Evolutionary conservation across 2,888 invertebrate genomes (phyloP), one percentile per base, ranked within the genome.

Genomic region (Clitarchus hookeri): DNA sequence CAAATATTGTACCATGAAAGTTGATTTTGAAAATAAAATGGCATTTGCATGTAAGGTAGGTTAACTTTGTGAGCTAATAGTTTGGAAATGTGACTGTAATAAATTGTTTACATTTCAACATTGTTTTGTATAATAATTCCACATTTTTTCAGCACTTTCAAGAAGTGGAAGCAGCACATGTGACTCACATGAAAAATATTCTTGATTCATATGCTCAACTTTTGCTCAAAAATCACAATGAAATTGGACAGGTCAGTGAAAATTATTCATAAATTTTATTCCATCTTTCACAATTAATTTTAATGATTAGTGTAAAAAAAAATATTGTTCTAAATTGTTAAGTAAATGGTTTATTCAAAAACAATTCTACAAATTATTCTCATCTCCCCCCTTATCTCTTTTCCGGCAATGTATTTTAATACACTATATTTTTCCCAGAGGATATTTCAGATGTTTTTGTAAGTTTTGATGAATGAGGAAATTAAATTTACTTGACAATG

Each of bases 21-120:
- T 96, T 89, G 98, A 98, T 90, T 99, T 99, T 93, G 98, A 99
- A 92, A 95, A 95, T 90, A 98, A 98, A 93, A 99, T 99, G 98
- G 96, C 96, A 11, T 94, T 95, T 88, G 97, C 98, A 79, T 98
- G 97, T 92, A 96, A 96, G 92, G 96, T 96, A 92, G 92, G 96
- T 96, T 92, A 82, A 82, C 53, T 16, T 84, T 48, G 44, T 26
- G n/a, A n/a, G 48, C n/a, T 48, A n/a, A n/a, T n/a, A 19, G 23
- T 44, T 84, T 84, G 13, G n/a, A 84, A 84, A n/a, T 8, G 8
- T 84, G 13, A 26, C 13, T 25, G 25, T 84, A 44, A 25, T 26
- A 26, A 36, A 78, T 8, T 84, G 12, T 78, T 84, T 16, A 25
- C 9, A 44, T 25, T 27, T 79, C 16, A 26, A 44, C 44, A n/a